Evolutionary conservation across 2,113 vertebrate genomes (phyloP).

Genomic region (Saimiri boliviensis): DNA sequence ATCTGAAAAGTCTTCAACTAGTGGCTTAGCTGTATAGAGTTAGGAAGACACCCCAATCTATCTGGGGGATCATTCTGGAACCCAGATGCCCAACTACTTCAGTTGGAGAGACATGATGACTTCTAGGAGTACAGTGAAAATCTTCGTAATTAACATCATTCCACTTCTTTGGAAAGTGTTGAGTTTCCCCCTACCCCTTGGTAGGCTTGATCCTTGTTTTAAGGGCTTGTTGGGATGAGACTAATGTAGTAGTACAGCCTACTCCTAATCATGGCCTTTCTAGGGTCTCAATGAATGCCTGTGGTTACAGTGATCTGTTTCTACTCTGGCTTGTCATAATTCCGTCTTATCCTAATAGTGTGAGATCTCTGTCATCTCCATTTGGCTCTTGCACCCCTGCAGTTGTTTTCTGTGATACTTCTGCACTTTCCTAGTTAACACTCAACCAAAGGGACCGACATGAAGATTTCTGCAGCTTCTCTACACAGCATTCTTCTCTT

Average conservation of each 20-base stretch:
- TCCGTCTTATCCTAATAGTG: background rate
- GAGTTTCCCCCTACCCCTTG: background rate
- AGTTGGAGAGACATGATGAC: conserved; percentile 91
- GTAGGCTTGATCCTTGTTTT: background rate
- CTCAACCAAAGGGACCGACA: background rate
- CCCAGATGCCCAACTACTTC: conserved; percentile 91
- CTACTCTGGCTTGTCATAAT: background rate
- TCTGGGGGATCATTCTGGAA: conserved; percentile 86
- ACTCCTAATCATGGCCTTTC: background rate
- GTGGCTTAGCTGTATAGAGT: conserved; percentile 79
- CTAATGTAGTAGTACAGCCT: background rate
- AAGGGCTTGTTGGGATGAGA: background rate
- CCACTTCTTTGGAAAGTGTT: conserved; percentile 75
- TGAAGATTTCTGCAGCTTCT: background rate
- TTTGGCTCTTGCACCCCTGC: background rate
- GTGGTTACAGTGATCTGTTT: background rate
- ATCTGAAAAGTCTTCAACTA: conserved; percentile 89
- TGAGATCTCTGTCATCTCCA: background rate
- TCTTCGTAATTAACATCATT: conserved; percentile 94
- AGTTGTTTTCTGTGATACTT: background rate
- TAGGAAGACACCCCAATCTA: conserved; percentile 84
- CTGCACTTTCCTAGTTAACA: background rate
- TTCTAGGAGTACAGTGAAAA: conserved; percentile 92
- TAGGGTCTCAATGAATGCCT: background rate
- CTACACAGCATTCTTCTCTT: background rate